These are phyloP conservation scores for Melospiza melodia DNA, from an alignment of 2,113 vertebrate species.

Conservation along the genomic window DNA sequence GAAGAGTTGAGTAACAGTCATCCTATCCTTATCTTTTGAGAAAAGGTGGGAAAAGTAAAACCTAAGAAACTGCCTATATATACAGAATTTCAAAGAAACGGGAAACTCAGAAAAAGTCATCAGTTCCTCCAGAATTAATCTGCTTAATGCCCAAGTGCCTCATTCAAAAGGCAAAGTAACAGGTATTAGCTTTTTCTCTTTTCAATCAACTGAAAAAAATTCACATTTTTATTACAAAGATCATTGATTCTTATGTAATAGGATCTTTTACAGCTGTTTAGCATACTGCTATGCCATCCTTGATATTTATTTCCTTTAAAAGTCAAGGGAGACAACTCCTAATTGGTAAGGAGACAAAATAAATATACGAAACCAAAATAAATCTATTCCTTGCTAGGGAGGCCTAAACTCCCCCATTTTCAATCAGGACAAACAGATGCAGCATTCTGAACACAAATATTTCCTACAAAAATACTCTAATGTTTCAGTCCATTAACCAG, in stretches of 20 bases:
- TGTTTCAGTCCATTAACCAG: slow-evolving; percentile 47
- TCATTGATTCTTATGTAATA: background rate
- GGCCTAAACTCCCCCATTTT: background rate
- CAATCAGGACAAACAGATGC: background rate
- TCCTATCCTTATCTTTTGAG: background rate
- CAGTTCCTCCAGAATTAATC: background rate
- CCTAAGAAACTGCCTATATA: background rate
- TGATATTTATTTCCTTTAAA: background rate
- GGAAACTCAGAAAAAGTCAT: background rate
- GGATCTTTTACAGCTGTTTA: background rate
- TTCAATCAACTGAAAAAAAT: background rate
- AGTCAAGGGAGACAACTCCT: background rate
- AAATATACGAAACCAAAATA: background rate
- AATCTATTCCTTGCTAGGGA: rapidly evolving
- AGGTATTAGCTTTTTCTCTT: background rate
- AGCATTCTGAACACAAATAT: slow-evolving; percentile 21
- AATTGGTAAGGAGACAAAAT: background rate
- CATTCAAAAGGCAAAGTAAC: background rate
- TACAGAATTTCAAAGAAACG: background rate
- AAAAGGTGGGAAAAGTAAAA: background rate
- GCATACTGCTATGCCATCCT: background rate
- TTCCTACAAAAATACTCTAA: slow-evolving; percentile 9
- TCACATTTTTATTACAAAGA: background rate
- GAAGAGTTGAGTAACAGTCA: background rate
- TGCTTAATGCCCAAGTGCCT: background rate